Evolutionary conservation across 2,113 vertebrate species (phyloP), one percentile per base, ranked within the genome.

Genomic region (Baryphthengus martii): DNA sequence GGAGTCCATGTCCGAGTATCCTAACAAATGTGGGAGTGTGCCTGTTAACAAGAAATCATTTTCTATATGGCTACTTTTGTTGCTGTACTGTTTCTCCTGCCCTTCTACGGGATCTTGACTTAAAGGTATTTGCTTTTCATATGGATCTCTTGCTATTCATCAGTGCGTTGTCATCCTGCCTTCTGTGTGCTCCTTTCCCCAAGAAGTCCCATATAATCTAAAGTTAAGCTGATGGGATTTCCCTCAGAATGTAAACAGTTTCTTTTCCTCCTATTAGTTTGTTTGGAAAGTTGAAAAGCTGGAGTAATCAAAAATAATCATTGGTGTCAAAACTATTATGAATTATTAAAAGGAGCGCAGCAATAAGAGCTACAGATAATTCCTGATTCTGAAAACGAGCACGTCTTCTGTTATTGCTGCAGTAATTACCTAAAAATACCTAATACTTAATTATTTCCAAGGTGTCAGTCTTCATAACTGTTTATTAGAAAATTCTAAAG

Each of bases 391-490:
- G 94, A 96, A 97, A 97, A 96, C 75, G 87, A 87, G 91, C 96
- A 96, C 28, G 83, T 98, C 95, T 93, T 88, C 42, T 67, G 61
- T 95, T 98, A 95, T 90, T 97, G 96, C 85, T 95, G 83, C 71
- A 92, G 91, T 95, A 97, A 98, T 98, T 98, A 96, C 94, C 96
- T 97, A 97, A 96, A 98, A 98, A 98, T 96, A 97, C 96, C 94
- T 94, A 96, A 97, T 97, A 96, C 95, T 97, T 98, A 98, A 98
- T 98, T 98, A 97, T 94, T 98, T 98, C 92, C 86, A 95, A 97
- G 80, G 91, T 98, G 97, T 98, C 98, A 98, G 93, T 98, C 97
- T 98, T 98, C 96, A 97, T 98, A 98, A 96, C 73, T 4, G 50
- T 94, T 91, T 97, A 97, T 98, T 97, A 97, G 96, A 95, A 96